These are phyloP conservation scores for Oceanodroma leucorhoa DNA, from an alignment of 2,797 vertebrate species.

Conservation along the genomic window DNA sequence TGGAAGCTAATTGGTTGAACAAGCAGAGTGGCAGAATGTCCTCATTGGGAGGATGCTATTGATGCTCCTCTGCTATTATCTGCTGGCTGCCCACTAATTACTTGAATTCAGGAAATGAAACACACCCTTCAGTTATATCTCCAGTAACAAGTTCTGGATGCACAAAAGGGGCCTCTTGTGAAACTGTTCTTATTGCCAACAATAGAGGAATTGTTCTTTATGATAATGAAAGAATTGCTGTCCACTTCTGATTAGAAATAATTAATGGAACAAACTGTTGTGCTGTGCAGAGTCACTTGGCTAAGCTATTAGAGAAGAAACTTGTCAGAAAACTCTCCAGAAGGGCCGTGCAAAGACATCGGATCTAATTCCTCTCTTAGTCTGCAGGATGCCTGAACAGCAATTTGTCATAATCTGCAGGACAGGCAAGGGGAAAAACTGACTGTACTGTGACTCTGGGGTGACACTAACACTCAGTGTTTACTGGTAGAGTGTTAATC, in stretches of 20 bases:
- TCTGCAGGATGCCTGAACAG: background rate
- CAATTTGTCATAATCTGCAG: background rate
- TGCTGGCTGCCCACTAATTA: background rate
- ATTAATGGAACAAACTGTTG: background rate
- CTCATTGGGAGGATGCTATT: background rate
- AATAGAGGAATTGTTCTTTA: background rate
- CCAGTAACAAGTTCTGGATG: background rate
- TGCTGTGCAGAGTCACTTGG: background rate
- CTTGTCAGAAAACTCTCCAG: background rate
- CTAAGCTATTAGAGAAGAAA: background rate
- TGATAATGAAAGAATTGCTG: background rate
- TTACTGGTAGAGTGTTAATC: background rate
- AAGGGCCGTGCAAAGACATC: background rate
- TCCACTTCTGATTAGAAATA: background rate
- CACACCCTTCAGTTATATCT: background rate
- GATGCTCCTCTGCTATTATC: background rate
- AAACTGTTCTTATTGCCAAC: background rate
- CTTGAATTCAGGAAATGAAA: background rate
- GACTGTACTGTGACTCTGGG: background rate
- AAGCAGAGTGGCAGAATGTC: background rate
- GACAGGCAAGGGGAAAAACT: background rate
- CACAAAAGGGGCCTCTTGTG: background rate
- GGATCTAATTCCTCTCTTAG: background rate
- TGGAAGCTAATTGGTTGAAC: background rate
- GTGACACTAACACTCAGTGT: background rate